Percentiles rank a stretch among this genome's conserved stretches.
phyloP scores from a whole-genome alignment of 2,113 vertebrate genomes.

The Xenopus borealis region DNA sequence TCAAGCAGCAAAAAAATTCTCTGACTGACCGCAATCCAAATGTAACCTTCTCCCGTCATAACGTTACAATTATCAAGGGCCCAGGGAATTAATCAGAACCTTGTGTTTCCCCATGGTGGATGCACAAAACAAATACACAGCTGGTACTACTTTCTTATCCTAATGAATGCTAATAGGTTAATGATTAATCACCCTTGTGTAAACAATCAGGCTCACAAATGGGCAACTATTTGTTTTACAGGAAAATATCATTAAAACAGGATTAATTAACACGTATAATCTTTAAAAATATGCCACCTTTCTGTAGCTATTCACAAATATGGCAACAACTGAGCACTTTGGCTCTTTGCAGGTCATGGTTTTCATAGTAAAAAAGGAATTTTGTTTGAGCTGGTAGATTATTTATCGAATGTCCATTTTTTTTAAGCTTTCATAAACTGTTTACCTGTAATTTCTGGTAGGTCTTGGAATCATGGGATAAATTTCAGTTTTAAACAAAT shows the following conservation, averaged over 20 bases:
- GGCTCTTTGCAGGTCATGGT: neutral
- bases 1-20: too few species aligned
- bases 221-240: neutral
- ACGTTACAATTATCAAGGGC: constrained; percentile 22
- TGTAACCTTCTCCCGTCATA: constrained; percentile 17
- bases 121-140: constrained; percentile 23
- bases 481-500: too few species aligned
- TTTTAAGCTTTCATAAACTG: too few species aligned
- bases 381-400: too few species aligned
- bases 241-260: neutral
- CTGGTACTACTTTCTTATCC: constrained; percentile 28
- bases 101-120: constrained; percentile 18
- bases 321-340: neutral
- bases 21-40: neutral
- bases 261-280: neutral
- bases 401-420: too few species aligned
- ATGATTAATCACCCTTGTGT: constrained; percentile 23
- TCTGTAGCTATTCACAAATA: neutral
- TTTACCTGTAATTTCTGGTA: too few species aligned
- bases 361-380: too few species aligned
- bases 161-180: constrained; percentile 38
- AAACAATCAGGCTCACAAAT: constrained; percentile 10
- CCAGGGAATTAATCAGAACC: constrained; percentile 36
- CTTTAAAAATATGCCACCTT: neutral
- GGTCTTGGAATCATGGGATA: too few species aligned